Percentiles rank a stretch among this genome's conserved stretches.
Evolutionary conservation across 2,888 invertebrate genomes (phyloP).

Genomic region (Malachius bipustulatus): DNA sequence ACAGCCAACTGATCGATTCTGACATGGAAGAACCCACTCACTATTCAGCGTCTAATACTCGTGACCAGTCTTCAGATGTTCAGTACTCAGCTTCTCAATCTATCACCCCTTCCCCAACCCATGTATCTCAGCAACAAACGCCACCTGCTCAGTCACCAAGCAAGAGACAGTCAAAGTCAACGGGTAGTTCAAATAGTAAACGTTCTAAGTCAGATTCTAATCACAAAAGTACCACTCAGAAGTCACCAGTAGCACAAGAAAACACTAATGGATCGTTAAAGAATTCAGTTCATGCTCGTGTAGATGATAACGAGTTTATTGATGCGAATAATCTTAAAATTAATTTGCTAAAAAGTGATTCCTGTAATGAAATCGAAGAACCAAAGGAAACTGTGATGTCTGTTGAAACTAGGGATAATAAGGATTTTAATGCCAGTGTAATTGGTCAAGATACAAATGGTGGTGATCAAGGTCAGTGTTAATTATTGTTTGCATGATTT

Average conservation of each 20-base stretch:
- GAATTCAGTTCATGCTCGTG: no score
- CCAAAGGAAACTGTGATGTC: no score
- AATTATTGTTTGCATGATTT: no score
- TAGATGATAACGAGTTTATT: conserved; percentile 1
- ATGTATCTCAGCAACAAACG: conserved; percentile 6
- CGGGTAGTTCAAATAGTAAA: conserved; percentile 7
- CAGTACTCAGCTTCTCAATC: no score
- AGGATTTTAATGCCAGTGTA: no score
- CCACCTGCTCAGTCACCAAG: conserved; percentile 11
- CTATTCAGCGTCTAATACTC: conserved; percentile 1
- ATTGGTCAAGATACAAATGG: conserved; percentile 20
- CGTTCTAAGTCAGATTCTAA: background rate
- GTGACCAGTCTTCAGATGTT: background rate
- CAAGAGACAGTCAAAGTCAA: conserved; percentile 1
- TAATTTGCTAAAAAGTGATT: no score
- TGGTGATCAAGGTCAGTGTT: conserved; percentile 23
- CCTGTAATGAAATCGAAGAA: no score
- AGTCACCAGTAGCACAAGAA: background rate
- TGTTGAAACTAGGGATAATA: no score
- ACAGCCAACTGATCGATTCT: conserved; percentile 29
- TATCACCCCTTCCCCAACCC: conserved; percentile 12
- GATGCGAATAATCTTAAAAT: no score
- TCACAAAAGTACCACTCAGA: background rate
- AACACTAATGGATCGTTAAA: background rate
- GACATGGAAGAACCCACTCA: conserved; percentile 24